These are phyloP conservation scores for Leptodactylus fallax DNA, from an alignment of 2,797 vertebrate species.

Conservation along the genomic window DNA sequence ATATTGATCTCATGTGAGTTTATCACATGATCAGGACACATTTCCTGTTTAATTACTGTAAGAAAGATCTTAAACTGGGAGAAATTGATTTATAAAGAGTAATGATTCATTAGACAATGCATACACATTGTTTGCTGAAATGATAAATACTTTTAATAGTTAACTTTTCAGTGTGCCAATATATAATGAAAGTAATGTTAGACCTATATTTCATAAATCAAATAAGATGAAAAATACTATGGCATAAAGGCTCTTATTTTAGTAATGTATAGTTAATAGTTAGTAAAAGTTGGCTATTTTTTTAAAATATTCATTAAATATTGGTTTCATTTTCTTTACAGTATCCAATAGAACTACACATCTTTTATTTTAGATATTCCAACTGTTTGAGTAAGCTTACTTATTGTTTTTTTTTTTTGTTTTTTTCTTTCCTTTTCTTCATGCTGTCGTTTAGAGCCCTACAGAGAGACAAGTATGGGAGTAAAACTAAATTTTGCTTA, in stretches of 20 bases:
- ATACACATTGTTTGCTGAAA: conserved; percentile 27
- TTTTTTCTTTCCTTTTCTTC: conserved; percentile 92
- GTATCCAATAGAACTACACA: conserved; percentile 78
- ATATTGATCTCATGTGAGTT: background rate
- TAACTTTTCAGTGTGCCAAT: background rate
- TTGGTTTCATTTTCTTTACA: conserved; percentile 79
- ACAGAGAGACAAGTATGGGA: conserved; percentile 99
- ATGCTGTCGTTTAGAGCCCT: conserved; percentile 99
- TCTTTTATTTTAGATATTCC: conserved; percentile 82
- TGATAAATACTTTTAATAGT: background rate
- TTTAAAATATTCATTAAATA: background rate
- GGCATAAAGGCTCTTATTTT: background rate
- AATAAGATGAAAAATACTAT: background rate
- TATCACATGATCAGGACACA: background rate
- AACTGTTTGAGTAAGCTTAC: conserved; percentile 95
- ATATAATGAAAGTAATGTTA: background rate
- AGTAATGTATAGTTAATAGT: background rate
- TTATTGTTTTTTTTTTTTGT: conserved; percentile 89
- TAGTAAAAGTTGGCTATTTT: background rate
- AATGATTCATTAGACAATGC: background rate
- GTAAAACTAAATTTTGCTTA: conserved; percentile 99
- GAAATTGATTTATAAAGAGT: background rate
- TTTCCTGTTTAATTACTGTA: background rate
- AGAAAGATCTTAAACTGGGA: background rate
- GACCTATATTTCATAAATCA: too few relatives aligned